Evolutionary conservation across 2,888 invertebrate genomes (phyloP).

Genomic region (Ophonus ardosiacus): DNA sequence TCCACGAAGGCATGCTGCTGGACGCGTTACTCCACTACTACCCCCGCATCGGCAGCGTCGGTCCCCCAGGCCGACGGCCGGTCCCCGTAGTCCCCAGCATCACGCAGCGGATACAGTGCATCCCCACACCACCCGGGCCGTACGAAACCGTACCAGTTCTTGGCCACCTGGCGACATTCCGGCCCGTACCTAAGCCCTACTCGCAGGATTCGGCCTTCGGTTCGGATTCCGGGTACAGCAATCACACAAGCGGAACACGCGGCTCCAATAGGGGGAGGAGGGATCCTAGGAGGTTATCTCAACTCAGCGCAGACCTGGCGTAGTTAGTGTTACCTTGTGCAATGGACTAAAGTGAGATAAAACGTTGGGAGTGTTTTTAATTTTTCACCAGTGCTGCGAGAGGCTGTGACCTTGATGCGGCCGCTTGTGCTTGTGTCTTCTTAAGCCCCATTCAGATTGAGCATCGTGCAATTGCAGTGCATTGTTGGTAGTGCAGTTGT

Average conservation of each 20-base stretch:
- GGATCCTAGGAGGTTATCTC: conserved; percentile 74
- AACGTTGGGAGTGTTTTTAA: conserved; percentile 24
- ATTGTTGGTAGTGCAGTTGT: too few relatives aligned
- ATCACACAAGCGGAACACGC: conserved; percentile 83
- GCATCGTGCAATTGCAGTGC: too few relatives aligned
- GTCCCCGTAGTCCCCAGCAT: conserved; percentile 73
- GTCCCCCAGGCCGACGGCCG: conserved; percentile 73
- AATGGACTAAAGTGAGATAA: conserved; percentile 60
- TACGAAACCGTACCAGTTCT: conserved; percentile 86
- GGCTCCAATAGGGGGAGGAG: conserved; percentile 73
- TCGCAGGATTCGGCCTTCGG: conserved; percentile 88
- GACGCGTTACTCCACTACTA: conserved; percentile 85
- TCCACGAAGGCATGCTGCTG: conserved; percentile 88
- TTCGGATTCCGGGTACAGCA: conserved; percentile 91
- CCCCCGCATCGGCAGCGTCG: conserved; percentile 84
- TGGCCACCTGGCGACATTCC: conserved; percentile 80
- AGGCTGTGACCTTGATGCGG: not conserved
- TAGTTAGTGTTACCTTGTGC: conserved; percentile 65
- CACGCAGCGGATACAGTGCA: conserved; percentile 74
- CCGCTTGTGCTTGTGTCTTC: conserved; percentile 43
- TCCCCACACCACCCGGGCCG: conserved; percentile 75
- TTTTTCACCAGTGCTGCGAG: conserved; percentile 51
- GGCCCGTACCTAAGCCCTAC: conserved; percentile 81
- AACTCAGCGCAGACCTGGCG: conserved; percentile 75
- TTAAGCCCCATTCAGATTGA: too few relatives aligned